Evolutionary conservation across 2,888 invertebrate species (phyloP), one percentile per base, ranked within the genome.

Genomic region (Parascotia fuliginaria): DNA sequence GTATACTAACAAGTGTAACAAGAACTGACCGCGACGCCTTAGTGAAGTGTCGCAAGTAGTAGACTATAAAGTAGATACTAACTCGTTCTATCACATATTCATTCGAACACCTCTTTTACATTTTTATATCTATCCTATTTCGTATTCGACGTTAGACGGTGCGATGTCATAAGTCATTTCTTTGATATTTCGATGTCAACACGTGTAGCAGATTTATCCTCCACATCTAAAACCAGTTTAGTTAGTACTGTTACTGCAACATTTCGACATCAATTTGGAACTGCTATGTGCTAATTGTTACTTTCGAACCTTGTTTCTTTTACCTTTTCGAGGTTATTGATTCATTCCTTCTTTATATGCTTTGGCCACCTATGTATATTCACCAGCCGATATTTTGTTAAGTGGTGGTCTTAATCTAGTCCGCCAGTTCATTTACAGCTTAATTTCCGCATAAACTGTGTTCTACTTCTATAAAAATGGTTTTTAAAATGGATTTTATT

Each of bases 51-150:
- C 36, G 45, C 53, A 49, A 64, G 46, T 60, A 58, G 48, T 55
- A 50, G 6, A 62, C 46, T 60, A 57, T 47, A 56, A 48, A 7
- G 29, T 54, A 60, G 49, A 55, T 7, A 39, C 59, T 65, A 70
- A 70, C 71, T 67, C 60, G 60, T 67, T 60, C 54, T 63, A 73
- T 76, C 73, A 78, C 74, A 78, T 77, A 82, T 81, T 78, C 74
- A 80, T 76, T 69, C 56, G 43, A 68, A 65, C 65, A 64, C 60
- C 67, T 76, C 56, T 63, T 77, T 76, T 73, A 73, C 71, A 73
- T 78, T 74, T 77, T 77, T 74, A 75, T 75, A 65, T 60, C 52
- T 60, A 71, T 75, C 67, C 69, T 71, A 50, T 55, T 55, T 52
- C 53, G 45, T 53, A 61, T 50, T 60, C 54, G 22, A 45, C 22